Evolutionary conservation across 2,113 vertebrate genomes (phyloP).

Genomic region (Polypterus senegalus): DNA sequence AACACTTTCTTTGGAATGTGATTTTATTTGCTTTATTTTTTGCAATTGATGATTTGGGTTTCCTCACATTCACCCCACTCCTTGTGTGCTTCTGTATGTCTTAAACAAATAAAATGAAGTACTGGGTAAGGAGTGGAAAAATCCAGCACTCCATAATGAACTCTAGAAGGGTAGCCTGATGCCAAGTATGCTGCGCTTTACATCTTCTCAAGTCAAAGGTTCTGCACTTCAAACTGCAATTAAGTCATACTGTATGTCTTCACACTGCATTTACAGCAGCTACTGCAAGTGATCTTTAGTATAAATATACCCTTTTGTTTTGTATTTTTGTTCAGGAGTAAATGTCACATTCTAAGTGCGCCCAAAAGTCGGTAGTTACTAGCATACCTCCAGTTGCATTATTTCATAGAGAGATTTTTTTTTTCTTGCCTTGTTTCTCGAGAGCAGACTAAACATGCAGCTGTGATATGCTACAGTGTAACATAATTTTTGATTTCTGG

Average conservation of each 20-base stretch:
- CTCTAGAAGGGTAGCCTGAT: too few species aligned
- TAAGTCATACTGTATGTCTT: not conserved
- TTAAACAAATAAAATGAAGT: too few species aligned
- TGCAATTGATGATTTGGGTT: too few species aligned
- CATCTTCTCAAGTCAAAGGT: too few species aligned
- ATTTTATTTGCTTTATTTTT: too few species aligned
- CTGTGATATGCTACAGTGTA: slow-evolving; percentile 51
- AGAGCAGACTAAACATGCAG: slow-evolving; percentile 53
- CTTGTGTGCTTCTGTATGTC: too few species aligned
- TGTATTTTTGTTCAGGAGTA: not conserved
- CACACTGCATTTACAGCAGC: slow-evolving; percentile 5
- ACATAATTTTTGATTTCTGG: slow-evolving; percentile 45
- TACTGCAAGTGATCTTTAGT: not conserved
- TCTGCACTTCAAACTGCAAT: too few species aligned
- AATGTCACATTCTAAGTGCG: slow-evolving; percentile 1
- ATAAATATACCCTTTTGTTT: not conserved
- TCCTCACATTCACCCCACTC: too few species aligned
- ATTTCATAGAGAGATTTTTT: slow-evolving; percentile 55
- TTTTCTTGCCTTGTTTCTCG: slow-evolving; percentile 47
- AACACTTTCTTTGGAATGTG: too few species aligned
- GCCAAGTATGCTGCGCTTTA: too few species aligned
- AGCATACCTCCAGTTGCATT: slow-evolving; percentile 49
- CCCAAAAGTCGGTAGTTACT: not conserved
- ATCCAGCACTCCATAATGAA: too few species aligned
- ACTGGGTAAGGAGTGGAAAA: too few species aligned